Percentiles rank a stretch among this genome's conserved stretches.
phyloP scores from a whole-genome alignment of 1,140 invertebrate genomes.

The Manduca sexta region DNA sequence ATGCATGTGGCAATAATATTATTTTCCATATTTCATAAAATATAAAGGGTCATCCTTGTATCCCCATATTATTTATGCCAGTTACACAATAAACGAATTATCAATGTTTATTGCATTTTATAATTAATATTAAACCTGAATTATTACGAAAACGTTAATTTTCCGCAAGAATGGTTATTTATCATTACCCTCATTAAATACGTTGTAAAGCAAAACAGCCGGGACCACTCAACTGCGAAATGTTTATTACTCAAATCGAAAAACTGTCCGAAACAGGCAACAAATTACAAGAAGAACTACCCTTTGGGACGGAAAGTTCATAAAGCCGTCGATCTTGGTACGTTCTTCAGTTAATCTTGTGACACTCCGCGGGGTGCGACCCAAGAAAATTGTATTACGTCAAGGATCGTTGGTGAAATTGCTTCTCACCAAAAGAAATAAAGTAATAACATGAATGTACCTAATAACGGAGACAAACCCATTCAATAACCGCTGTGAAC shows the following conservation, averaged over 20 bases:
- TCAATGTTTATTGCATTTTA: no score
- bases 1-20: no score
- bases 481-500: conserved; percentile 1
- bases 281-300: conserved; percentile 22
- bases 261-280: conserved; percentile 16
- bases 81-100: no score
- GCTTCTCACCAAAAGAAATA: conserved; percentile 30
- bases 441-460: conserved; percentile 24
- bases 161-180: no score
- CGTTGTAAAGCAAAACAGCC: no score
- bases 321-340: conserved; percentile 22
- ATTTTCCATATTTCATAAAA: no score
- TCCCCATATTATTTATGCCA: no score
- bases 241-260: neutral
- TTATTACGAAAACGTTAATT: no score
- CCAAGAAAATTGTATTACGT: conserved; percentile 32
- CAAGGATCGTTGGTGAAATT: conserved; percentile 29
- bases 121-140: no score
- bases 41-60: no score
- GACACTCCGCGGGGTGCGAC: conserved; percentile 23
- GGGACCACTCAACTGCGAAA: no score
- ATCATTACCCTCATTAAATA: no score
- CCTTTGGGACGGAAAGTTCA: conserved; percentile 24
- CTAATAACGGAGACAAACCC: conserved; percentile 24
- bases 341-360: conserved; percentile 19